Base-by-base conservation (phyloP, 2,888 invertebrate genomes). In the Creontiades dilutus region DNA sequence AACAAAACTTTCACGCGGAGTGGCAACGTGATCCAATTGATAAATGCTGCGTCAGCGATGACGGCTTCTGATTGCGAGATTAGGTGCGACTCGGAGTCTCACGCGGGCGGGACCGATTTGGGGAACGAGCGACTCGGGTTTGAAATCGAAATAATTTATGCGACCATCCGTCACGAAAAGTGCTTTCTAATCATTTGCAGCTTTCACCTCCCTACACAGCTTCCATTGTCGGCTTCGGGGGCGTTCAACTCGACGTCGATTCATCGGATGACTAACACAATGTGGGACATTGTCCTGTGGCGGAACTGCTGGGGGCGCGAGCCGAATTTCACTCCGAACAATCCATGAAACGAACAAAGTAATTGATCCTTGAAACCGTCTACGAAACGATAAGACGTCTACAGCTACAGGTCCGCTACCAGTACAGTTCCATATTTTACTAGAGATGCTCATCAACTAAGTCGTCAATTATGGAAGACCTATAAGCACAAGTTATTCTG, bases 131-230 rank as follows among this genome's bases (percentile, higher is more conserved):
- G 68, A 52, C 27, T 19, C 23, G 68, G 19, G 13, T 12, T 23
- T 27, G 68, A 68, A 68, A 68, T 68, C 68, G 27, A 23, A 68
- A 68, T 68, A 68, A 68, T 68, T 68, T 23, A 68, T 68, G 68
- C 68, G 68, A 19, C 27, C 68, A 68, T 68, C 68, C 68, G 68
- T 27, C 68, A 27, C 68, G 23, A 23, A 19, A 68, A 68, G 23
- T 68, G 68, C 68, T 68, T 68, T 68, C 68, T 68, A 68, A 68
- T 68, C 68, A 68, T 27, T 27, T 46, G 13, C 47, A 12, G 47
- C 78, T 78, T 78, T 78, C 78, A 78, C 78, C 47, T 78, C 78
- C 78, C 13, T 78, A 46, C n/a, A 46, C 46, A 46, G 46, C 16
- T 4, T 19, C 46, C 16, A 78, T 78, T 78, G 78, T 78, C 52